phyloP scores from a whole-genome alignment of 2,888 invertebrate genomes.

The Drosophila multiciliata region DNA sequence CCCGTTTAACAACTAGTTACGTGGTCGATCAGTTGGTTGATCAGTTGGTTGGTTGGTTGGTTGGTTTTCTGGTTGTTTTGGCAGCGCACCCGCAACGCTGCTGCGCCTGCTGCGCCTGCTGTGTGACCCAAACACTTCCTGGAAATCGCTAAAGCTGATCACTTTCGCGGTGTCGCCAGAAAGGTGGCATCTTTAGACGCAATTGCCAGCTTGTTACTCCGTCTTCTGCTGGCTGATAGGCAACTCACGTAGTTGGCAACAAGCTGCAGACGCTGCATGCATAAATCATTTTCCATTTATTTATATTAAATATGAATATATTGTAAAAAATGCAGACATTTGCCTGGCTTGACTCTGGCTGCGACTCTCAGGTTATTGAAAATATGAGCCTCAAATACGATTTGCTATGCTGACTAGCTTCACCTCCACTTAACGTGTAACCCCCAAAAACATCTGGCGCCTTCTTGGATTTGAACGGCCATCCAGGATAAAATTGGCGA shows the following conservation, averaged over 20 bases:
- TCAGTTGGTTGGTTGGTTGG: conserved; percentile 14
- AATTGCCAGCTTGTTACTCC: conserved; percentile 18
- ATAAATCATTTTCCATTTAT: conserved; percentile 74
- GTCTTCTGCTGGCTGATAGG: conserved; percentile 21
- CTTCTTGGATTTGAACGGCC: conserved; percentile 24
- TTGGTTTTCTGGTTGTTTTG: neutral
- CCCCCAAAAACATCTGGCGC: conserved; percentile 1
- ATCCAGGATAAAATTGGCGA: conserved; percentile 34
- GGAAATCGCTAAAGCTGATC: conserved; percentile 61
- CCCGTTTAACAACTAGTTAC: conserved; percentile 81
- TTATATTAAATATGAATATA: conserved; percentile 56
- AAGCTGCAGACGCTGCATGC: conserved; percentile 59
- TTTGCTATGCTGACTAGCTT: conserved; percentile 61
- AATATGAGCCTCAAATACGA: conserved; percentile 66
- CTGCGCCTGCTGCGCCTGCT: conserved; percentile 27
- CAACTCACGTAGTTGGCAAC: conserved; percentile 50
- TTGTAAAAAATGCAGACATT: conserved; percentile 29
- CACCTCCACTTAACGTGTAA: conserved; percentile 23
- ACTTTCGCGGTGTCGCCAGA: conserved; percentile 55
- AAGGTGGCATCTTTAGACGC: conserved; percentile 74
- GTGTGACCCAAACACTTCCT: conserved; percentile 70
- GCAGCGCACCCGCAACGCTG: conserved; percentile 55
- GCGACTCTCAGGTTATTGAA: conserved; percentile 31
- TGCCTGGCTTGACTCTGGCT: conserved; percentile 13
- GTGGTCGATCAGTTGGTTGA: conserved; percentile 27